Evolutionary conservation across 1,140 invertebrate genomes (phyloP).

Genomic region (Zaprionus capensis): DNA sequence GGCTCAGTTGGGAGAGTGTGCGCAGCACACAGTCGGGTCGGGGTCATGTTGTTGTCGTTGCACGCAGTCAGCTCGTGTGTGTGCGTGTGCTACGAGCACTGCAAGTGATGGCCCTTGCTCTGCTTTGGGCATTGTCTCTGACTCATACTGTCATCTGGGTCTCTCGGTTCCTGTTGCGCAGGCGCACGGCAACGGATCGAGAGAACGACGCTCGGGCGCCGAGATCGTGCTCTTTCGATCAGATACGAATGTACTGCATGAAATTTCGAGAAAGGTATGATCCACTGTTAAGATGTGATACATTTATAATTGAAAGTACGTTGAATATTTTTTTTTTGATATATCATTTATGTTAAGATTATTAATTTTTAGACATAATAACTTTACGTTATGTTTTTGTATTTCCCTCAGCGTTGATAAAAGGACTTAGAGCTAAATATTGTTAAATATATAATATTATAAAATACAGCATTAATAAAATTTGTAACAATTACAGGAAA

Average conservation of each 20-base stretch:
- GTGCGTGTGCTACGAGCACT: slow-evolving; percentile 51
- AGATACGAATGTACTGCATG: slow-evolving; percentile 40
- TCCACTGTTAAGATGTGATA: neutral
- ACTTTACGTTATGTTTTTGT: no score
- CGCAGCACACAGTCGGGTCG: slow-evolving; percentile 65
- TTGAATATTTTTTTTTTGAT: no score
- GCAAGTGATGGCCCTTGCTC: slow-evolving; percentile 47
- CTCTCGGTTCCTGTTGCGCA: slow-evolving; percentile 53
- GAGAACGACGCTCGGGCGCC: slow-evolving; percentile 22
- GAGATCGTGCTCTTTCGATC: slow-evolving; percentile 50
- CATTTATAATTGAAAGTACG: no score
- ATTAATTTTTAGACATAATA: no score
- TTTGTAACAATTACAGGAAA: no score
- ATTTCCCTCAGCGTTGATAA: no score
- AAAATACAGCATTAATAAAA: no score
- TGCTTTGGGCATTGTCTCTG: slow-evolving; percentile 38
- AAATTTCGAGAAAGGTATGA: neutral
- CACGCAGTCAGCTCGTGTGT: slow-evolving; percentile 55
- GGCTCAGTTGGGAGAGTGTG: slow-evolving; percentile 55
- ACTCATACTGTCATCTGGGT: slow-evolving; percentile 27
- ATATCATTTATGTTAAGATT: no score
- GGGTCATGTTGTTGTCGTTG: slow-evolving; percentile 63
- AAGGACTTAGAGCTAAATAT: no score
- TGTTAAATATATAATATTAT: no score
- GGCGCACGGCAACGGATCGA: slow-evolving; percentile 65